phyloP scores from a whole-genome alignment of 2,888 invertebrate genomes.

The Frankliniella intonsa region DNA sequence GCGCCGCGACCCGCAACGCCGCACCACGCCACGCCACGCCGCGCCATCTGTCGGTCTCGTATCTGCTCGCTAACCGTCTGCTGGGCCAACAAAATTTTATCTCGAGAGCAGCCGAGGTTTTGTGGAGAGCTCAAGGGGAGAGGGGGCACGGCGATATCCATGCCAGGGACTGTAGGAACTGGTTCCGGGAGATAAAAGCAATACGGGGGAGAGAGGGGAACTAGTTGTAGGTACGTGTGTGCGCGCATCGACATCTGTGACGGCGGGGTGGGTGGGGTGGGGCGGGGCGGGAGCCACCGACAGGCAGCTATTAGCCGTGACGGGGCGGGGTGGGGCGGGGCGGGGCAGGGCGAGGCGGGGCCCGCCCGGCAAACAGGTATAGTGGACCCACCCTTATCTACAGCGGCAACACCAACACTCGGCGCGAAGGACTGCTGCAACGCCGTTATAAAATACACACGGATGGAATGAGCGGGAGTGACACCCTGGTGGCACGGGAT shows the following conservation, averaged over 20 bases:
- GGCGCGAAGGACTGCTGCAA: no score
- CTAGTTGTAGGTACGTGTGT: not conserved
- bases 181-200: no score
- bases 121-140: not conserved
- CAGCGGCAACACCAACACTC: no score
- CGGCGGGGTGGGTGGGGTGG: not conserved
- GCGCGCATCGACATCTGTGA: not conserved
- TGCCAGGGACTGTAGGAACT: not conserved
- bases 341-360: no score
- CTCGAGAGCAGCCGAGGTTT: not conserved
- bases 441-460: no score
- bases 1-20: not conserved
- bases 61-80: not conserved
- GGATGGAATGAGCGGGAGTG: no score
- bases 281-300: no score
- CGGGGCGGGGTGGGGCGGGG: not conserved
- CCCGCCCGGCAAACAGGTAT: no score
- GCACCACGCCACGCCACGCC: not conserved
- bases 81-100: constrained; percentile 11
- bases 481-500: no score
- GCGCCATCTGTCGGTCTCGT: not conserved
- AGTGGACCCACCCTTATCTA: no score
- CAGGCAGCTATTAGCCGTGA: no score
- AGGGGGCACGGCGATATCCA: not conserved
- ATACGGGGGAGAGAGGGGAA: not conserved